Evolutionary conservation across 2,888 invertebrate genomes (phyloP), one percentile per base, ranked within the genome.

Genomic region (Caenorhabditis becei): DNA sequence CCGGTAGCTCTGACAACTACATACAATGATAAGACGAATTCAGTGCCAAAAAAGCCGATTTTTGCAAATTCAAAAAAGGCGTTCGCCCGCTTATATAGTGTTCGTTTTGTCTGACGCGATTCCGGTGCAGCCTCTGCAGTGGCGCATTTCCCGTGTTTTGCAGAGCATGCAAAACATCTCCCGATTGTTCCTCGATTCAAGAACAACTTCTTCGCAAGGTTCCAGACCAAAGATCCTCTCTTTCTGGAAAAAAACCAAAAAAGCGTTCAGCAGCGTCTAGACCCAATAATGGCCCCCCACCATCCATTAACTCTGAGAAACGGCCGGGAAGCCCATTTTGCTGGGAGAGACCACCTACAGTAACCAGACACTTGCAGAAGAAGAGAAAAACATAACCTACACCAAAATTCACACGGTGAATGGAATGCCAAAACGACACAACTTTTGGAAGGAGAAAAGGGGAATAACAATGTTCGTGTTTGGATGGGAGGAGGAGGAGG

Each of bases 271-370:
- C n/a, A n/a, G 14, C 37, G 70, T 70, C 70, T 70, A 70, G 70
- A 70, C 70, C 47, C 61, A 51, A 61, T 70, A 70, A 70, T 70
- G 61, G 61, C 59, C 37, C 37, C 20, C n/a, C 37, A 23, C 24
- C 58, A 69, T 51, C 61, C 70, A 70, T 70, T 70, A 59, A 58
- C 62, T 49, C 41, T 41, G 41, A 41, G 41, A 41, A 16, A 41
- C 32, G 32, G 10, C 32, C 32, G 5, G 32, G n/a, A n/a, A n/a
- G 16, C 41, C 41, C 41, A 10, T 41, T 41, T 41, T 10, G 41
- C 41, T 10, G 35, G 10, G 35, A 35, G 35, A 35, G 35, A 35
- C 7, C n/a, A 35, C 35, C 35, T 35, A 35, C 35, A 35, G 35
- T 35, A 41, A 41, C 2, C 51, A 24, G 53, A 35, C 23, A 53